phyloP scores from a whole-genome alignment of 2,797 vertebrate species.

The Myotis daubentonii region DNA sequence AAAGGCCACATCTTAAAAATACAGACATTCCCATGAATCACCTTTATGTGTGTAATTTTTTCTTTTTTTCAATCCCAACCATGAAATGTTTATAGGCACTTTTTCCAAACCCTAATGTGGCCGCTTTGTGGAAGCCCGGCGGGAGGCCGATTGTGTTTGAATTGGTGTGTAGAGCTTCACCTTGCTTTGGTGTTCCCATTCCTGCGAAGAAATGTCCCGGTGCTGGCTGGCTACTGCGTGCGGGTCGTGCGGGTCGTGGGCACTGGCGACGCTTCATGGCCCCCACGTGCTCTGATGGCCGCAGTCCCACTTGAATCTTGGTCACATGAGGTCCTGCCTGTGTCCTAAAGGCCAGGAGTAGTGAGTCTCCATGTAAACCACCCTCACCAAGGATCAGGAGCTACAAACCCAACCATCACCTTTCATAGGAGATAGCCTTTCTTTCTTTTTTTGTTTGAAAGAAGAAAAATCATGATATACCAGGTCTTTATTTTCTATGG shows the following conservation, averaged over 20 bases:
- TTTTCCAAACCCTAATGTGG: fast-evolving
- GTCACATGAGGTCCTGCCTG: not conserved
- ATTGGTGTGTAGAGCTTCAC: fast-evolving
- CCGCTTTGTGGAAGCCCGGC: fast-evolving
- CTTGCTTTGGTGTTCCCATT: fast-evolving
- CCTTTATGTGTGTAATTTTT: not conserved
- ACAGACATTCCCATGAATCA: fast-evolving
- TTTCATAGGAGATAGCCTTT: not conserved
- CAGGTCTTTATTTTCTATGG: not conserved
- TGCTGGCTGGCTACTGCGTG: fast-evolving
- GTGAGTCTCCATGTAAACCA: too few species aligned
- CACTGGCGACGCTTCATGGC: fast-evolving
- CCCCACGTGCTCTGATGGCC: not conserved
- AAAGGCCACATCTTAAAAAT: not conserved
- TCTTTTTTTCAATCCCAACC: fast-evolving
- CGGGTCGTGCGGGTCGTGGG: fast-evolving
- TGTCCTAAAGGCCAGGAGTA: fast-evolving
- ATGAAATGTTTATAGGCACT: too few species aligned
- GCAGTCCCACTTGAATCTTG: fast-evolving
- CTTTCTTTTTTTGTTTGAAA: not conserved
- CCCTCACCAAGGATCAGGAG: not conserved
- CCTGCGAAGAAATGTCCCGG: fast-evolving
- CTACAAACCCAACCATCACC: not conserved
- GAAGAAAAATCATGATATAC: not conserved
- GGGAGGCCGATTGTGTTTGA: fast-evolving